phyloP scores from a whole-genome alignment of 1,140 invertebrate genomes.

The Hylaeus volcanicus region DNA sequence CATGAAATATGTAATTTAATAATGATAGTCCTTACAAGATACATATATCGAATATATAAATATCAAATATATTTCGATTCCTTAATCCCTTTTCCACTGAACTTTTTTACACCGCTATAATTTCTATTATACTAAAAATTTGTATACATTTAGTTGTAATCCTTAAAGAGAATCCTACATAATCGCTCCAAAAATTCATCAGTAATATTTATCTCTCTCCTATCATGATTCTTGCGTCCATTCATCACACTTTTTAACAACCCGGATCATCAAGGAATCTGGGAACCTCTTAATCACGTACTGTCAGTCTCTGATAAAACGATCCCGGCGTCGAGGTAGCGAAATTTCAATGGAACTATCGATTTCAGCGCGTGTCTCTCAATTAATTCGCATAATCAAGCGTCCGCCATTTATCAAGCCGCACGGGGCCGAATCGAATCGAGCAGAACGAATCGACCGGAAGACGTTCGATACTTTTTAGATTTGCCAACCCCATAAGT shows the following conservation, averaged over 20 bases:
- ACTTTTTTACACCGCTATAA: too few relatives aligned
- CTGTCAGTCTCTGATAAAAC: not conserved
- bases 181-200: not conserved
- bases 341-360: not conserved
- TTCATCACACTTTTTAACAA: too few relatives aligned
- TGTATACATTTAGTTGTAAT: too few relatives aligned
- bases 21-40: too few relatives aligned
- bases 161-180: too few relatives aligned
- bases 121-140: too few relatives aligned
- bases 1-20: too few relatives aligned
- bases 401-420: not conserved
- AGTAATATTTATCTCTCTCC: not conserved
- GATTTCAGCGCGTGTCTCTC: not conserved
- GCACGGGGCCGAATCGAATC: not conserved
- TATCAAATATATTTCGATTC: too few relatives aligned
- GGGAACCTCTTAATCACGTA: not conserved
- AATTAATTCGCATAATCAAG: constrained; percentile 11
- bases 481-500: constrained; percentile 3
- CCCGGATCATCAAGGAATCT: too few relatives aligned
- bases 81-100: too few relatives aligned
- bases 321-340: not conserved
- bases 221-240: too few relatives aligned
- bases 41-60: too few relatives aligned
- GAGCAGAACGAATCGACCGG: not conserved
- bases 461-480: not conserved